Base-by-base conservation (phyloP, 1,140 invertebrate genomes). In the Parapsyche elsis region DNA sequence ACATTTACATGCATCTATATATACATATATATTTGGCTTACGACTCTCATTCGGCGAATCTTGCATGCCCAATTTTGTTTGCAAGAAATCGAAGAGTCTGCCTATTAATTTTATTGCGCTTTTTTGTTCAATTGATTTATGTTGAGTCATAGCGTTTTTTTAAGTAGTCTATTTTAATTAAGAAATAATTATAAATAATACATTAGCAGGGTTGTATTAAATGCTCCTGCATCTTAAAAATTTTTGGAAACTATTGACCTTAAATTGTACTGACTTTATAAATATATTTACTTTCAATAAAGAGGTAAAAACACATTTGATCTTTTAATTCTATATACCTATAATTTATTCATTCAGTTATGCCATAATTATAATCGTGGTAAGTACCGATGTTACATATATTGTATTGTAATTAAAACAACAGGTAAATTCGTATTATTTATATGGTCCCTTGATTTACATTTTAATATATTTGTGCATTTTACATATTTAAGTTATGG, bases 261-360 rank as follows among this genome's bases (percentile, higher is more conserved):
- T 90, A 90, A 89, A 90, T 90, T 90, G 88, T 90, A 90, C 88
- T 90, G 88, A 90, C 88, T 90, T 89, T 89, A 89, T 89, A 89
- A 89, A 89, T 89, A 89, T 89, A 89, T 89, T 89, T 89, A 89
- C 88, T 89, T 83, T 89, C 88, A 89, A 89, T 89, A 89, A 89
- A 89, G 87, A 89, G 89, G 81, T 89, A 88, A 89, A 77, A 64
- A 14, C 59, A 24, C 57, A 16, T 57, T 44, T 53, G 1, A 5
- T 53, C 12, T 53, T 53, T 53, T 53, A 53, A 38, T 38, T 75
- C 16, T 75, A n/a, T 75, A 10, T 49, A 38, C 9, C 16, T 75
- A 7, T 61, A 46, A 7, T 53, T 53, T 14, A 53, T 14, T 12
- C 16, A 53, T 53, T 53, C 12, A 53, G 49, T 53, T 12, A 12